These are phyloP conservation scores for Corynorhinus townsendii DNA, from an alignment of 2,113 vertebrate species.

Conservation along the genomic window DNA sequence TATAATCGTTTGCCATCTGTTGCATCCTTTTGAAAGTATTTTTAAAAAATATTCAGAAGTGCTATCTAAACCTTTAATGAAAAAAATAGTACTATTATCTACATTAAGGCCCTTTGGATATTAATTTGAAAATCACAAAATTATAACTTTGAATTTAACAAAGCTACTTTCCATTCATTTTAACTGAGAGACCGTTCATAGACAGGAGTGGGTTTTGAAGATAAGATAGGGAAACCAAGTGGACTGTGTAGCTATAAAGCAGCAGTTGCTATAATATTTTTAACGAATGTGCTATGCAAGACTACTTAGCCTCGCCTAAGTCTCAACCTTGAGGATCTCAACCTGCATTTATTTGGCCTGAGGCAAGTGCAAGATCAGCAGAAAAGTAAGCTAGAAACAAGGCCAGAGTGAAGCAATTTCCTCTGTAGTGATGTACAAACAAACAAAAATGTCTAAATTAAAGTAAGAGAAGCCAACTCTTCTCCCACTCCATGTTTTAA, in stretches of 20 bases:
- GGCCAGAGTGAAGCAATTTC: neutral
- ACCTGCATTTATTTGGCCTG: neutral
- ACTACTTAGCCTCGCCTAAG: neutral
- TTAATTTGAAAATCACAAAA: neutral
- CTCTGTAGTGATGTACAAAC: neutral
- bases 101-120: neutral
- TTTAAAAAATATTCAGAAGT: neutral
- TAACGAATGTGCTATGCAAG: too few relatives aligned
- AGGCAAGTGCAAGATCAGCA: neutral
- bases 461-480: neutral
- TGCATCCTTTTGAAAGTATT: neutral
- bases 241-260: neutral
- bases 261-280: neutral
- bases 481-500: neutral
- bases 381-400: neutral
- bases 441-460: neutral
- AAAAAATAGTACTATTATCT: neutral
- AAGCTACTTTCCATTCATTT: neutral
- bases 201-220: neutral
- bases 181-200: neutral
- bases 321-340: neutral
- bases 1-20: neutral
- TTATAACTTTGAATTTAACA: neutral
- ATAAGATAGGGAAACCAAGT: neutral
- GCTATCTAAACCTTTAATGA: neutral